Conservation (phyloP, 2,888 invertebrate genomes). For the Noctuana brunneofusca region DNA sequence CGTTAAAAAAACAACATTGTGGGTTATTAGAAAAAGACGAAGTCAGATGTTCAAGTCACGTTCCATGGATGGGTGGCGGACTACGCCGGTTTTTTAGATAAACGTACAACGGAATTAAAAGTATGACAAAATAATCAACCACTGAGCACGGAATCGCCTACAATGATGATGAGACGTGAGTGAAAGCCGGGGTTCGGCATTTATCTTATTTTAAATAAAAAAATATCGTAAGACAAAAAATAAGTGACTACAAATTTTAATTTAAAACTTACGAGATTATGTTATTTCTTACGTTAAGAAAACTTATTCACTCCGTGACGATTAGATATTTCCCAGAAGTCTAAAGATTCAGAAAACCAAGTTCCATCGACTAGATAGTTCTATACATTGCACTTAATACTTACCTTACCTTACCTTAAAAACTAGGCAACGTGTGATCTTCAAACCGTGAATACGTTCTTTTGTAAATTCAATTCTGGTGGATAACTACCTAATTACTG, state of each 20-base stretch:
- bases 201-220: slow-evolving; percentile 59
- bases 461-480: no score
- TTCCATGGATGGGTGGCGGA: slow-evolving; percentile 19
- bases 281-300: not conserved
- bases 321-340: not conserved
- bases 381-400: no score
- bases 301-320: no score
- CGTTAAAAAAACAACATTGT: slow-evolving; percentile 11
- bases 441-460: no score
- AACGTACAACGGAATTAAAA: slow-evolving; percentile 46
- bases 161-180: slow-evolving; percentile 69
- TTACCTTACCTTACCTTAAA: no score
- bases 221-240: slow-evolving; percentile 24
- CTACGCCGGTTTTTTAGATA: slow-evolving; percentile 28
- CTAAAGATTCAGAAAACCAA: not conserved
- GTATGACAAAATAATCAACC: slow-evolving; percentile 47
- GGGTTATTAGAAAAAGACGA: slow-evolving; percentile 15
- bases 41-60: slow-evolving; percentile 19
- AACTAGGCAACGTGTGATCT: no score
- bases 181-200: slow-evolving; percentile 60
- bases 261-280: not conserved
- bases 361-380: no score
- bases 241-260: not conserved
- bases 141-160: slow-evolving; percentile 57
- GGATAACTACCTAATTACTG: no score